These are phyloP conservation scores for Paramormyrops kingsleyae DNA, from an alignment of 2,113 vertebrate species.

Conservation along the genomic window DNA sequence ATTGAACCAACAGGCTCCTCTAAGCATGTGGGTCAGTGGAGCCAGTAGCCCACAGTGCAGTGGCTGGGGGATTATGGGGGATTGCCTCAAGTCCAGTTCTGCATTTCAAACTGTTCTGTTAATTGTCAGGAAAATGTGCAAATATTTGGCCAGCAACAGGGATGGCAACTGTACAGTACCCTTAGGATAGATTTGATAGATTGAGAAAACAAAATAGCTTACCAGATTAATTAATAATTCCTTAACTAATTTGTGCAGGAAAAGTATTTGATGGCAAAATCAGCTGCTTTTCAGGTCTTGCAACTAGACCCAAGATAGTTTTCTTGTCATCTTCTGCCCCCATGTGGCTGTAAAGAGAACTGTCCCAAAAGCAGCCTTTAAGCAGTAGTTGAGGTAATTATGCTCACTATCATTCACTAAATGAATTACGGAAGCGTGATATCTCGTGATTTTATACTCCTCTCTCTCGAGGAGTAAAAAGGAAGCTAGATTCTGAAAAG, in stretches of 20 bases:
- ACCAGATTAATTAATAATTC: not conserved
- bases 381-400: too few species aligned
- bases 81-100: not conserved
- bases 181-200: not conserved
- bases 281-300: not conserved
- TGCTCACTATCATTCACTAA: not conserved
- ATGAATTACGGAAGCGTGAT: not conserved
- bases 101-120: not conserved
- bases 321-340: conserved; percentile 40
- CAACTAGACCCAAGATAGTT: not conserved
- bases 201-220: not conserved
- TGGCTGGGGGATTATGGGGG: not conserved
- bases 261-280: not conserved
- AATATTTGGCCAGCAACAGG: not conserved
- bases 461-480: not conserved
- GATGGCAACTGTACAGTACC: not conserved
- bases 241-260: not conserved
- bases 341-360: conserved; percentile 41
- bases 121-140: not conserved
- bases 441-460: not conserved
- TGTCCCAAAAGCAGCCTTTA: not conserved
- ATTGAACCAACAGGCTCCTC: not conserved
- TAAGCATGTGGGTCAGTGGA: not conserved
- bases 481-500: not conserved
- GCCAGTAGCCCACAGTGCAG: not conserved